Base-by-base conservation (phyloP, 2,113 vertebrate genomes). In the Oriolus oriolus region DNA sequence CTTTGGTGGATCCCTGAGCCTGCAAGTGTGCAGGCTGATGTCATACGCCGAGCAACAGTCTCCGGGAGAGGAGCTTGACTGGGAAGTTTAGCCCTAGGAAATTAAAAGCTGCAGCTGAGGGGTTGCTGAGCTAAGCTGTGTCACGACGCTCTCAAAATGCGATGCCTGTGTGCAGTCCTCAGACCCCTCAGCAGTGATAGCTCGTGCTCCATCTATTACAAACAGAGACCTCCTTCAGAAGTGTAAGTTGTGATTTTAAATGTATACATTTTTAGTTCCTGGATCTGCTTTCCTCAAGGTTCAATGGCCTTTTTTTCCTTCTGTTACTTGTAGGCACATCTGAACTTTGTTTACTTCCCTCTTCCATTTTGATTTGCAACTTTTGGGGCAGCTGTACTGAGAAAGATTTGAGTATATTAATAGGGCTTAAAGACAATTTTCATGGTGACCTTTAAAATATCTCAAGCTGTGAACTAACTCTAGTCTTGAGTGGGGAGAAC, bases 81-180 rank as follows among this genome's bases (percentile, higher is more conserved):
- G 94, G 60, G 90, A 91, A 81, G 87, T 87, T 91, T 61, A 81
- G 91, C 45, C 16, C 60, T 70, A 61, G 91, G 90, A 65, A 85
- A 77, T n/a, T 7, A 44, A 78, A 86, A 95, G 91, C 93, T 26
- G 47, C 33, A 4, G 78, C 33, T 53, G 54, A 91, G 88, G 66
- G 68, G 39, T 52, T 89, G 63, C 71, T 81, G 49, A 92, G 89
- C 82, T 47, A 23, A 77, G 73, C 74, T 87, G 91, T 73, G 39
- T 91, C 85, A 30, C 87, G 14, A 18, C 17, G 16, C 84, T 83
- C 91, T 78, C 89, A 88, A 93, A 87, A 98, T 97, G 97, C 64
- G 85, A 50, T 97, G 97, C 94, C 93, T 96, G 1, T 96, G 97
- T 89, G 95, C 96, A 57, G 89, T 96, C 68, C 93, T 97, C 87